A percentile compares a stretch with the other conserved stretches of the same genome.
Evolutionary conservation across 2,888 invertebrate species (phyloP).

Genomic region (Caenorhabditis angaria): DNA sequence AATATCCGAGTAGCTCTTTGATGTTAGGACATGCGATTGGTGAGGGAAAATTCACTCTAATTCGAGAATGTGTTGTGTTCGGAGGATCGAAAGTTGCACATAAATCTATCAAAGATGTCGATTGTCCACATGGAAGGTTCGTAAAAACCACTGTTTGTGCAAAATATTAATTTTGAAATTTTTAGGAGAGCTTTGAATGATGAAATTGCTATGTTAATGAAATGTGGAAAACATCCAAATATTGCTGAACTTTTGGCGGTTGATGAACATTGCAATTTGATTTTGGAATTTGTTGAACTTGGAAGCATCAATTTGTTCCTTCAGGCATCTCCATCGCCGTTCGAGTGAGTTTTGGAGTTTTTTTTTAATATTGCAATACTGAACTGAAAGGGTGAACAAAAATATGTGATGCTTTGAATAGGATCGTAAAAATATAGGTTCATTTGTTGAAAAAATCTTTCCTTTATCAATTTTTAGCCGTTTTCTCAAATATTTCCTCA

Average conservation of each 20-base stretch:
- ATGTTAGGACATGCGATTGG: conserved; percentile 55
- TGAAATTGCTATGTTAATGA: conserved; percentile 51
- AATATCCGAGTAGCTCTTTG: conserved; percentile 34
- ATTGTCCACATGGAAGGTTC: conserved; percentile 46
- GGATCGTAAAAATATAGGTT: too few species aligned
- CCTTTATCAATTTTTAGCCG: too few species aligned
- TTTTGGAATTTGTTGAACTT: conserved; percentile 50
- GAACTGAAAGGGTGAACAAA: too few species aligned
- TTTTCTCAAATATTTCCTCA: too few species aligned
- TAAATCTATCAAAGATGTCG: conserved; percentile 49
- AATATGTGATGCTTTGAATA: too few species aligned
- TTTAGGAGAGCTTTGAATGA: conserved; percentile 55
- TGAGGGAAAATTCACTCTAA: conserved; percentile 66
- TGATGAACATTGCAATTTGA: conserved; percentile 51
- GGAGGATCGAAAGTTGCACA: conserved; percentile 44
- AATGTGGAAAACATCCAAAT: conserved; percentile 50
- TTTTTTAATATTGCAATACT: not conserved
- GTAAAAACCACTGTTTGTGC: not conserved
- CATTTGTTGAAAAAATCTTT: too few species aligned
- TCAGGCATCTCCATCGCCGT: conserved; percentile 27
- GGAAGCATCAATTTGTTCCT: conserved; percentile 49
- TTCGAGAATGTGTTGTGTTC: conserved; percentile 50
- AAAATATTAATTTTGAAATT: not conserved
- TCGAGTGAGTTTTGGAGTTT: conserved; percentile 39
- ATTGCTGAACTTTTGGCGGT: conserved; percentile 46